A percentile compares a stretch with the other conserved stretches of the same genome.
Evolutionary conservation across 2,888 invertebrate genomes (phyloP).

Genomic region (Apamea epomidion): DNA sequence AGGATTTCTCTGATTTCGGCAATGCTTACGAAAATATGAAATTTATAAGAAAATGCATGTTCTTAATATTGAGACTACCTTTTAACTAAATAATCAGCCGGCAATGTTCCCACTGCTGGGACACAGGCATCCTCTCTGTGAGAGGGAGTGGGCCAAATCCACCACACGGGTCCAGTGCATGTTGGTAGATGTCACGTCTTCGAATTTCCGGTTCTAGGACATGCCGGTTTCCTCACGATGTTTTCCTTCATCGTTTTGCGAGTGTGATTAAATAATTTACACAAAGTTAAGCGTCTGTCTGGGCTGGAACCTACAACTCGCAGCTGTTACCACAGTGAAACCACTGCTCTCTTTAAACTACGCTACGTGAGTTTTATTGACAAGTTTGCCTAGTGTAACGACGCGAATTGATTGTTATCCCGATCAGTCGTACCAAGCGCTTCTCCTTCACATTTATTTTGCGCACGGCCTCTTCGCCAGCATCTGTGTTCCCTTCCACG

Average conservation of each 20-base stretch:
- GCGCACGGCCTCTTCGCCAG: neutral
- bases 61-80: neutral
- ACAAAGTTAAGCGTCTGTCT: no score
- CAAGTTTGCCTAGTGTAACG: neutral
- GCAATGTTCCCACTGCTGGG: no score
- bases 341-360: no score
- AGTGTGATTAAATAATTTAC: no score
- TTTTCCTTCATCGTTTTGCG: no score
- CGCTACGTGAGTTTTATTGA: no score
- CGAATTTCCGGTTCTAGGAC: neutral
- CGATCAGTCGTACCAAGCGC: neutral
- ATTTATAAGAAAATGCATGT: neutral
- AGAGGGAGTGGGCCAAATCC: neutral
- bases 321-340: no score
- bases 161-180: no score
- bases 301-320: no score
- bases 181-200: neutral
- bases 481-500: neutral
- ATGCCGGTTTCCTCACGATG: no score
- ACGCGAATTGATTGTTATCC: neutral
- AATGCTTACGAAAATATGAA: neutral
- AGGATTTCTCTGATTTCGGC: slow-evolving; percentile 8
- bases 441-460: neutral
- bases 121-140: neutral
- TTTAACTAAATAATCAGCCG: neutral